Conservation (phyloP, 2,888 invertebrate genomes). For the Scotopteryx bipunctaria region DNA sequence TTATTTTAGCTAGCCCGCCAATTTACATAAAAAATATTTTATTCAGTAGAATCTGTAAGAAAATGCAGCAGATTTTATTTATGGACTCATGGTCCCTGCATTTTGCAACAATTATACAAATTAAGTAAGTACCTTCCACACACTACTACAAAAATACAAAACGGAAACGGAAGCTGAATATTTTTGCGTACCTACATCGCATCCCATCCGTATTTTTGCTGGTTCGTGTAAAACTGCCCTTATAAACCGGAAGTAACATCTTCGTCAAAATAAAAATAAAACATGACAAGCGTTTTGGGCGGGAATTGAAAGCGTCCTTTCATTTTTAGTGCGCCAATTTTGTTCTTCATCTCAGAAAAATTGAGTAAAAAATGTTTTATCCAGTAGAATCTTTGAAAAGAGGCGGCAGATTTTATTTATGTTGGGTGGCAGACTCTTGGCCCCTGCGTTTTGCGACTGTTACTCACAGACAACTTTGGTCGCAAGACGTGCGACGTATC, state of each 20-base stretch:
- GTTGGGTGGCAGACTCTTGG: conserved; percentile 78
- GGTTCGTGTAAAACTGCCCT: not conserved
- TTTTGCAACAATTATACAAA: too few species aligned
- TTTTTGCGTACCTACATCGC: too few species aligned
- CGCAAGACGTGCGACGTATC: conserved; percentile 67
- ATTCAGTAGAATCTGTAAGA: too few species aligned
- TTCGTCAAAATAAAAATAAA: not conserved
- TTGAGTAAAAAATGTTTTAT: conserved; percentile 63
- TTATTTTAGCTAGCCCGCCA: too few species aligned
- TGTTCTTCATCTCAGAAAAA: not conserved
- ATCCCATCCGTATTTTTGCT: too few species aligned
- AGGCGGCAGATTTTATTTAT: conserved; percentile 73
- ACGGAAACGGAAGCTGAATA: too few species aligned
- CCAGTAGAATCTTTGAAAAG: conserved; percentile 64
- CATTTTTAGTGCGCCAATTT: not conserved
- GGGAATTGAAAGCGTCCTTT: conserved; percentile 38
- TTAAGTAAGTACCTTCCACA: too few species aligned
- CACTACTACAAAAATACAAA: too few species aligned
- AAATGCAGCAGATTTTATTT: too few species aligned
- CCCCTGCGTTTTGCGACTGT: conserved; percentile 68
- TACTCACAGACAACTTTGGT: conserved; percentile 66
- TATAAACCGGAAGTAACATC: not conserved
- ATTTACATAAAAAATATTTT: too few species aligned
- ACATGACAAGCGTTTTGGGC: conserved; percentile 22
- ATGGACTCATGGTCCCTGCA: too few species aligned